Evolutionary conservation across 53 echinoderm and acorn worm genomes (phyloP).

Genomic region (Echinometra lucunter): DNA sequence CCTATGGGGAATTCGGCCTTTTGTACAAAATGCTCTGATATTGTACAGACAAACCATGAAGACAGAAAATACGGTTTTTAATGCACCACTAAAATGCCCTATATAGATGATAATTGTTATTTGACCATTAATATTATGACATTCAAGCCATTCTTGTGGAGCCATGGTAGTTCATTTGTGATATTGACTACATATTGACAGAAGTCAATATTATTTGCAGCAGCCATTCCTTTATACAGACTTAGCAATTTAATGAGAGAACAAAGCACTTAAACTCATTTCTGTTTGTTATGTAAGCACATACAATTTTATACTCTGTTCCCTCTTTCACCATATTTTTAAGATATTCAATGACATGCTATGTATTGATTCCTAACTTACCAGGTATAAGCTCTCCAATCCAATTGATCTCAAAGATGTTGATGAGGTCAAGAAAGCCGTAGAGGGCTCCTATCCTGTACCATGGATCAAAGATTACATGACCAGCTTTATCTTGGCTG

Average conservation of each 20-base stretch:
- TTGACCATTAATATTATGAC: neutral
- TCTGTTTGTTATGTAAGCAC: neutral
- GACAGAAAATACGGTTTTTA: no score
- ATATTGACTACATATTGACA: no score
- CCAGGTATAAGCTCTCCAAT: conserved; percentile 45
- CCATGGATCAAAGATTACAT: conserved; percentile 59
- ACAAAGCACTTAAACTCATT: neutral
- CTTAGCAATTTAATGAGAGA: neutral
- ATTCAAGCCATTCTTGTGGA: neutral
- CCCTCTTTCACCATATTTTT: neutral
- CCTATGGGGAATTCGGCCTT: no score
- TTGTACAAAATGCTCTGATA: no score
- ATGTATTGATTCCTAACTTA: neutral
- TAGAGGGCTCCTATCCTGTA: conserved; percentile 21
- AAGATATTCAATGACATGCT: neutral
- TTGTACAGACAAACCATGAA: no score
- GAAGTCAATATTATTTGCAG: neutral
- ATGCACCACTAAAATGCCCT: no score
- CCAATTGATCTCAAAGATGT: neutral
- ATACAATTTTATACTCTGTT: neutral
- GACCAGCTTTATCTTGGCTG: conserved; percentile 4
- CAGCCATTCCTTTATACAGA: neutral
- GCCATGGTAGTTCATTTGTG: neutral
- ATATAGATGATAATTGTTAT: no score
- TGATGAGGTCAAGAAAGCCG: neutral